Base-by-base conservation (phyloP, 2,888 invertebrate species). In the Antheraea yamamai region DNA sequence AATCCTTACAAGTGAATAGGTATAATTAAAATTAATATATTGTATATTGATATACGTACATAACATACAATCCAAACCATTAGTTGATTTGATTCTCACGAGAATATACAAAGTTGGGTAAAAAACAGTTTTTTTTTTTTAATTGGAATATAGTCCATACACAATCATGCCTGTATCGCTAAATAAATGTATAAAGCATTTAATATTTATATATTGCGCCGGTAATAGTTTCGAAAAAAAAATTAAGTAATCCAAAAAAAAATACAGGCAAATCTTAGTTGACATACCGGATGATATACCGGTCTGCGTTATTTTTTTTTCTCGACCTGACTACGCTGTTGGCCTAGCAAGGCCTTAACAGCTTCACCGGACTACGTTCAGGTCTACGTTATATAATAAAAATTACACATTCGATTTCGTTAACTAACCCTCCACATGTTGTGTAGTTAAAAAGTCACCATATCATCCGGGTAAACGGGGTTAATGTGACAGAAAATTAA, bases 401-500 rank as follows among this genome's bases (percentile, higher is more conserved):
- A 80, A 66, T 74, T 71, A 70, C 70, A 52, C 18, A 72, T 18
- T 64, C 16, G 51, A n/a, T 70, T 39, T 70, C 20, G 39, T 20
- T 70, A 39, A n/a, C 39, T 39, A 70, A 39, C 39, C 39, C 70
- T 70, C 39, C 20, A n/a, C 20, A 39, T 39, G 35, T n/a, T n/a
- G 70, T 39, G 39, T 70, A 20, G 70, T 66, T 26, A 12, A 64
- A 71, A 73, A 70, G 58, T 75, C 16, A 75, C 74, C 26, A 61
- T 75, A 72, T 71, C 72, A 75, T 71, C 39, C 70, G 39, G 39
- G 20, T 73, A 61, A 35, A 73, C 72, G 51, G 73, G 61, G 55
- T 74, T 74, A 76, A 74, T 76, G 70, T 79, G 78, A 77, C 78
- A 75, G 74, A 70, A 74, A 76, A 77, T 81, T 77, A 79, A 78